These are phyloP conservation scores for Pygoscelis antarcticus DNA, from an alignment of 2,113 vertebrate genomes.

Conservation along the genomic window DNA sequence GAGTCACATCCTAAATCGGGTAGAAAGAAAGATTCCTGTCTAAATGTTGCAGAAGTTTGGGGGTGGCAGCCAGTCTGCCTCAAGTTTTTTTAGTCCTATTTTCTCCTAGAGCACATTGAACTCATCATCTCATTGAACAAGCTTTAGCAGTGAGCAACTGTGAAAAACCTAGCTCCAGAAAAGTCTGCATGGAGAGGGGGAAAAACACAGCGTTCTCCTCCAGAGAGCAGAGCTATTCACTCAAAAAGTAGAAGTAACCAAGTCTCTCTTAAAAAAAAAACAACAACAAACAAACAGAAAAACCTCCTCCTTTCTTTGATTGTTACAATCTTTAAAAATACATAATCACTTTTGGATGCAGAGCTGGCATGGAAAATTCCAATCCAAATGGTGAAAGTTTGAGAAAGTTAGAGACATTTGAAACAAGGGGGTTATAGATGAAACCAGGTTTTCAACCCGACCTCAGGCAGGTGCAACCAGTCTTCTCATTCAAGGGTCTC, in stretches of 20 bases:
- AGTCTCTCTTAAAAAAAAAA: not conserved
- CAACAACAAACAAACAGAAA: not conserved
- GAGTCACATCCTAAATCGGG: not conserved
- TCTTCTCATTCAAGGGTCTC: not conserved
- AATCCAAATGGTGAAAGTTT: not conserved
- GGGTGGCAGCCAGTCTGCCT: not conserved
- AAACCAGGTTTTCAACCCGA: not conserved
- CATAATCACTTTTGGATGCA: not conserved
- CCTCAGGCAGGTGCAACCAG: not conserved
- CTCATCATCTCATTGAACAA: not conserved
- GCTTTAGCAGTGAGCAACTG: not conserved
- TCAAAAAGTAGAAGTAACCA: not conserved
- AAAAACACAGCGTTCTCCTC: not conserved
- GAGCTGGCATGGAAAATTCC: not conserved
- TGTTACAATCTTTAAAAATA: not conserved
- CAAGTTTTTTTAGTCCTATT: not conserved
- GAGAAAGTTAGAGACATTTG: not conserved
- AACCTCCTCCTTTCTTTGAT: not conserved
- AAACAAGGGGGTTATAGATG: not conserved
- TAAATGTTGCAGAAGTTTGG: not conserved
- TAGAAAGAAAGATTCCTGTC: not conserved
- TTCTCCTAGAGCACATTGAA: not conserved
- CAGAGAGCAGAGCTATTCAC: not conserved
- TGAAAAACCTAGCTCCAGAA: not conserved
- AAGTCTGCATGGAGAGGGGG: not conserved